Conservation (phyloP, 2,888 invertebrate genomes). For the Andrena flavipes region DNA sequence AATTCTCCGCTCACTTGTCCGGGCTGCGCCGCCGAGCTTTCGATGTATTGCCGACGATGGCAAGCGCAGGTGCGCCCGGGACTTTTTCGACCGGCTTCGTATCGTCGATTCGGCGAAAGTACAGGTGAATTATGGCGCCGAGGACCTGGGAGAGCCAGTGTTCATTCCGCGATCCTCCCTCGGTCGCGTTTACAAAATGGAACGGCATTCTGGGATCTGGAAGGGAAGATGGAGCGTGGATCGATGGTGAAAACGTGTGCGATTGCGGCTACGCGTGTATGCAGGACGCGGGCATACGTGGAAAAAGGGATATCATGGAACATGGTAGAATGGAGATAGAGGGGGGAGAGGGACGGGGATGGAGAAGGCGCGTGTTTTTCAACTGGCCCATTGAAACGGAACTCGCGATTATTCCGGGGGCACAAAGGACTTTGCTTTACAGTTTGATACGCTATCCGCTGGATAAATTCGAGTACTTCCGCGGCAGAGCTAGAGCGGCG, state of each 20-base stretch:
- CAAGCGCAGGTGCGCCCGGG: constrained; percentile 53
- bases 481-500: not conserved
- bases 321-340: not conserved
- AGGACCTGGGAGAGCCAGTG: constrained; percentile 16
- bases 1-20: constrained; percentile 3
- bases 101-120: constrained; percentile 33
- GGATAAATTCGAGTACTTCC: constrained; percentile 32
- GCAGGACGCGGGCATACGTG: not conserved
- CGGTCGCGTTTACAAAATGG: constrained; percentile 24
- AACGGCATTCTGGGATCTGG: not conserved
- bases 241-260: constrained; percentile 15
- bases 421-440: constrained; percentile 46
- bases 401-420: constrained; percentile 39
- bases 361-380: constrained; percentile 29
- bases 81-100: constrained; percentile 43
- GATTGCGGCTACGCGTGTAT: constrained; percentile 3
- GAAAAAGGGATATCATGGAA: not conserved
- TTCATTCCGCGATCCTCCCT: constrained; percentile 23
- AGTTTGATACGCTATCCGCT: constrained; percentile 44
- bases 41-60: constrained; percentile 43
- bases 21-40: constrained; percentile 1
- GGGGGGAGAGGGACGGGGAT: not conserved
- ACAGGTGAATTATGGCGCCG: constrained; percentile 49
- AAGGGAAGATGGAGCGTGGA: not conserved
- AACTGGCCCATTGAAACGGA: constrained; percentile 38